Percentiles rank a stretch among this genome's conserved stretches.
These are phyloP conservation scores for Desoria tigrina DNA, from an alignment of 2,888 invertebrate genomes.

Conservation along the genomic window DNA sequence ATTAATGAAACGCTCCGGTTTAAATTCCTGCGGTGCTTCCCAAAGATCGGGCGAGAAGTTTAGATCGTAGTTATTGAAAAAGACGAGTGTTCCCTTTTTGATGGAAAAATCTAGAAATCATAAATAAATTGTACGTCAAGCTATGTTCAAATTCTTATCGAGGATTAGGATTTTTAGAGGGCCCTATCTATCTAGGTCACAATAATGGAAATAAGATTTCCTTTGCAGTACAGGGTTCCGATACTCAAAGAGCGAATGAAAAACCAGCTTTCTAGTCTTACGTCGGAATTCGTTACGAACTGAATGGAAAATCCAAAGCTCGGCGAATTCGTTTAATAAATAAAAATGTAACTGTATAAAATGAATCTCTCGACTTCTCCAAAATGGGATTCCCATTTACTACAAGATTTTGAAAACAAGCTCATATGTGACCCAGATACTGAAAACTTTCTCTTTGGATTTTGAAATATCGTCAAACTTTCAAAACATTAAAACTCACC, in stretches of 20 bases:
- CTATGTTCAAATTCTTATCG: too few relatives aligned
- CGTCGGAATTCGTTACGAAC: too few relatives aligned
- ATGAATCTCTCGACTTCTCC: too few relatives aligned
- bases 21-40: constrained; percentile 81
- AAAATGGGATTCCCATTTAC: not conserved
- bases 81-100: constrained; percentile 75
- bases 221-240: too few relatives aligned
- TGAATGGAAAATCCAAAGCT: too few relatives aligned
- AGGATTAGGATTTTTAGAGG: too few relatives aligned
- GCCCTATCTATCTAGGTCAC: too few relatives aligned
- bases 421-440: constrained; percentile 6
- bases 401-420: constrained; percentile 2
- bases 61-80: constrained; percentile 79
- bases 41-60: constrained; percentile 79
- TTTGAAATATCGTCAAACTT: constrained; percentile 64
- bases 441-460: constrained; percentile 30
- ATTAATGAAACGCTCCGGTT: constrained; percentile 78
- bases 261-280: too few relatives aligned
- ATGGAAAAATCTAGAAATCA: constrained; percentile 67
- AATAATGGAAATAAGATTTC: too few relatives aligned
- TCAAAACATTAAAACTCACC: constrained; percentile 58
- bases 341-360: too few relatives aligned
- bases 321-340: too few relatives aligned
- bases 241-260: too few relatives aligned
- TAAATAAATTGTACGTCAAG: not conserved